Conservation (phyloP, 2,888 invertebrate genomes). For the Megamerina dolium region DNA sequence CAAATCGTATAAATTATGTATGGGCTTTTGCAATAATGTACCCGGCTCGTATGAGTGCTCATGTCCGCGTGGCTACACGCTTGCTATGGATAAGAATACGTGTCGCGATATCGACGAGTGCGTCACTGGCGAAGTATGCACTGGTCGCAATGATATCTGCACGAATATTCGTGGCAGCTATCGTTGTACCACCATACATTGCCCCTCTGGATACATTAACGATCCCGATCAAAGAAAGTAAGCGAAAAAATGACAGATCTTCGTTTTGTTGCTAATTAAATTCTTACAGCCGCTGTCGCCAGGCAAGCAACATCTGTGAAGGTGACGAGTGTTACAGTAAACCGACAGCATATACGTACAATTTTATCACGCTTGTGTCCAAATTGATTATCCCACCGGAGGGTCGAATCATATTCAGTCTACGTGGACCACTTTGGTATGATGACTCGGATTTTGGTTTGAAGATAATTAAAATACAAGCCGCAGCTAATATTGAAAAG, state of each 20-base stretch:
- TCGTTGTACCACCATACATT: conserved; percentile 79
- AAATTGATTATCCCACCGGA: conserved; percentile 64
- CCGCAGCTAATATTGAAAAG: conserved; percentile 57
- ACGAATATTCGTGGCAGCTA: conserved; percentile 85
- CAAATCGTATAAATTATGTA: conserved; percentile 64
- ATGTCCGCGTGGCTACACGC: conserved; percentile 73
- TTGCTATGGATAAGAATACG: conserved; percentile 67
- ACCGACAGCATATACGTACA: conserved; percentile 84
- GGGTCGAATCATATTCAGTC: conserved; percentile 71
- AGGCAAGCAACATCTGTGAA: conserved; percentile 64
- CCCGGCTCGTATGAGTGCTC: conserved; percentile 79
- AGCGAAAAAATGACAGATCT: conserved; percentile 39
- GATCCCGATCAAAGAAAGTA: conserved; percentile 78
- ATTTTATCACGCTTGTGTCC: conserved; percentile 88
- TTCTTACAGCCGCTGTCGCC: conserved; percentile 68
- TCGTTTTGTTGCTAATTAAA: neutral
- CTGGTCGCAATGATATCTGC: conserved; percentile 68
- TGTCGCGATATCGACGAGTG: conserved; percentile 83
- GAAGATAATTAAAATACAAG: conserved; percentile 60
- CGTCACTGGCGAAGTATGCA: conserved; percentile 49
- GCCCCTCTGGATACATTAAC: conserved; percentile 76
- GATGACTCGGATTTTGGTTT: conserved; percentile 72
- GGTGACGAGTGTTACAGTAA: conserved; percentile 68
- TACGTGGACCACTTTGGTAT: conserved; percentile 72
- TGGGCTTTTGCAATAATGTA: conserved; percentile 77